Conservation (phyloP, 2,888 invertebrate genomes). For the Poecilobothrus nobilitatus region DNA sequence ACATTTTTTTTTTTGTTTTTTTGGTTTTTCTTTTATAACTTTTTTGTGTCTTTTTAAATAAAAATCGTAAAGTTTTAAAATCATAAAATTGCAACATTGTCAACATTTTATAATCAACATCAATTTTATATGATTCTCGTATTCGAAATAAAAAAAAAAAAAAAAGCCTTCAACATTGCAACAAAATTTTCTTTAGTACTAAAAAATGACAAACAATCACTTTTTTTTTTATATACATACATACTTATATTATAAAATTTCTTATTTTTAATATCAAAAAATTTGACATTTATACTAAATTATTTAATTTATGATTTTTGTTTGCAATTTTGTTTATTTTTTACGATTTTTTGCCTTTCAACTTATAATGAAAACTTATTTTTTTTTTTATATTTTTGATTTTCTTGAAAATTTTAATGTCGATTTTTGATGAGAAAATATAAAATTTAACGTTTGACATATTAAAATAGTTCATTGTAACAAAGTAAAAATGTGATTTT, state of each 20-base stretch:
- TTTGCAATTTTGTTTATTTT: not conserved
- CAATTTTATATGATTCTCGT: not conserved
- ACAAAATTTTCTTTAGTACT: not conserved
- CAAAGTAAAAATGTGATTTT: too few relatives aligned
- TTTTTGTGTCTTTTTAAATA: not conserved
- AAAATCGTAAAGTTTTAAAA: not conserved
- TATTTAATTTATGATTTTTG: conserved; percentile 5
- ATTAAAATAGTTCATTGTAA: too few relatives aligned
- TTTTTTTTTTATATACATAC: too few relatives aligned
- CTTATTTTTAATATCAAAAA: not conserved
- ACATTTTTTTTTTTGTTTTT: not conserved
- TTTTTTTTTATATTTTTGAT: too few relatives aligned
- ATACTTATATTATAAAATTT: too few relatives aligned
- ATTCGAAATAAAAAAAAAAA: not conserved
- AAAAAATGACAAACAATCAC: not conserved
- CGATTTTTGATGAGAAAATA: too few relatives aligned
- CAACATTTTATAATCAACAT: not conserved
- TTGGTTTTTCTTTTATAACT: too few relatives aligned
- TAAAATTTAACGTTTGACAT: too few relatives aligned
- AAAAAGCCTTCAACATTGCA: not conserved
- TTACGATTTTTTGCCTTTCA: not conserved
- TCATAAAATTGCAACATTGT: conserved; percentile 1
- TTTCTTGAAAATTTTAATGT: too few relatives aligned
- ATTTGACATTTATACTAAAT: not conserved
- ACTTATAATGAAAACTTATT: too few relatives aligned